Evolutionary conservation across 2,888 invertebrate species (phyloP).

Genomic region (Sarcophaga rosellei): DNA sequence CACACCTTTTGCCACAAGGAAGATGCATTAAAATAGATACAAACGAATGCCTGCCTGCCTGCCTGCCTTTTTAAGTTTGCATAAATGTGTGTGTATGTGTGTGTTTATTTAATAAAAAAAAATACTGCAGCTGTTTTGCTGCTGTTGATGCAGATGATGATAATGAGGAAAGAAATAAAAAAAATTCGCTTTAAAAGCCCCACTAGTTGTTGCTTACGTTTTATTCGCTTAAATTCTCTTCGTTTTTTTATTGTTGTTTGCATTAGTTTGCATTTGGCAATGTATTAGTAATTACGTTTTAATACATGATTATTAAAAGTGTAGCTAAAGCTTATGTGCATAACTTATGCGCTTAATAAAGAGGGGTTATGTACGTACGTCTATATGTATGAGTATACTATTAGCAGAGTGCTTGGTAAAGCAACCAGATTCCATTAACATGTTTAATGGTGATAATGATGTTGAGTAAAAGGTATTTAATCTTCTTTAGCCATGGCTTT

Average conservation of each 20-base stretch:
- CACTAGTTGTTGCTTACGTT: background rate
- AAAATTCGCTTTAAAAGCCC: slow-evolving; percentile 34
- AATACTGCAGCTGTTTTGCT: slow-evolving; percentile 56
- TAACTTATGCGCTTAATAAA: slow-evolving; percentile 14
- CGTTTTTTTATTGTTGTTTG: background rate
- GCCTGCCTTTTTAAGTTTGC: background rate
- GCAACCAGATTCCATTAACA: slow-evolving; percentile 36
- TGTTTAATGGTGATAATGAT: slow-evolving; percentile 60
- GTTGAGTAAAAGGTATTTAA: slow-evolving; percentile 53
- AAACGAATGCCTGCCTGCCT: background rate
- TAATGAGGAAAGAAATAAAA: slow-evolving; percentile 6
- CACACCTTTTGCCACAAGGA: slow-evolving; percentile 58
- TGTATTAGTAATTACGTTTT: slow-evolving; percentile 36
- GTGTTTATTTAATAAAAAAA: slow-evolving; percentile 5
- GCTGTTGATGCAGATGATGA: background rate
- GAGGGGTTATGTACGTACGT: background rate
- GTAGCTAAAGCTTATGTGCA: slow-evolving; percentile 32
- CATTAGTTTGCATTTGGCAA: background rate
- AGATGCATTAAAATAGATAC: slow-evolving; percentile 29
- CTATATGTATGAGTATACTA: background rate
- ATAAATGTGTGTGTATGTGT: background rate
- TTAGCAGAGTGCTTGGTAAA: background rate
- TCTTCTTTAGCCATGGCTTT: slow-evolving; percentile 30
- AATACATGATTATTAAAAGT: slow-evolving; percentile 4
- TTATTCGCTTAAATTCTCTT: background rate